Conservation (phyloP, 2,797 vertebrate genomes). For the Chromis chromis region DNA sequence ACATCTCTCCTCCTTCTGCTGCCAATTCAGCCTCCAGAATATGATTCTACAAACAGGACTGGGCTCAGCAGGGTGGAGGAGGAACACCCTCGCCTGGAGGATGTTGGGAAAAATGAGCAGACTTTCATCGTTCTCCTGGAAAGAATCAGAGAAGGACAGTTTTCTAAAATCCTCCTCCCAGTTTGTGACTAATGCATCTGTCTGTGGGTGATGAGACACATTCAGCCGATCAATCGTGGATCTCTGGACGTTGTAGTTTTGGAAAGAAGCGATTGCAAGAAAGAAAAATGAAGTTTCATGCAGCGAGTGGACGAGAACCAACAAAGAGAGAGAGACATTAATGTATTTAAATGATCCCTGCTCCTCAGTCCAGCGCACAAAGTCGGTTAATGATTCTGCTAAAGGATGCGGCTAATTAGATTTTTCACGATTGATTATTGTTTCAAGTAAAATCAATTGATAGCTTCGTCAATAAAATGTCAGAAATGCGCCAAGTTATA, state of each 20-base stretch:
- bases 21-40: slow-evolving; percentile 43
- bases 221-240: slow-evolving; percentile 8
- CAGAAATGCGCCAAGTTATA: not conserved
- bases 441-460: not conserved
- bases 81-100: no score
- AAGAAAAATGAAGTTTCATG: slow-evolving; percentile 6
- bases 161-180: slow-evolving; percentile 25
- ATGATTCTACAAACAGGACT: slow-evolving; percentile 43
- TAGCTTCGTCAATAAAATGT: not conserved
- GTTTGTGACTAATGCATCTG: slow-evolving; percentile 32
- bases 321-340: not conserved
- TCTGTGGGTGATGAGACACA: slow-evolving; percentile 17
- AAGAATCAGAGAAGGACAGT: not conserved
- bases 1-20: slow-evolving; percentile 37
- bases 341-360: not conserved
- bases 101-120: not conserved
- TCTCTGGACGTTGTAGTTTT: slow-evolving; percentile 17
- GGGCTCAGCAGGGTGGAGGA: not conserved
- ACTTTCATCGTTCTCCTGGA: slow-evolving; percentile 40
- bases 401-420: not conserved
- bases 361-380: not conserved
- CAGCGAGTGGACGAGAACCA: not conserved
- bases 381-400: no score
- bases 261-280: not conserved
- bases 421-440: not conserved